phyloP scores from a whole-genome alignment of 2,888 invertebrate genomes.

The Rhabditoides inermis region DNA sequence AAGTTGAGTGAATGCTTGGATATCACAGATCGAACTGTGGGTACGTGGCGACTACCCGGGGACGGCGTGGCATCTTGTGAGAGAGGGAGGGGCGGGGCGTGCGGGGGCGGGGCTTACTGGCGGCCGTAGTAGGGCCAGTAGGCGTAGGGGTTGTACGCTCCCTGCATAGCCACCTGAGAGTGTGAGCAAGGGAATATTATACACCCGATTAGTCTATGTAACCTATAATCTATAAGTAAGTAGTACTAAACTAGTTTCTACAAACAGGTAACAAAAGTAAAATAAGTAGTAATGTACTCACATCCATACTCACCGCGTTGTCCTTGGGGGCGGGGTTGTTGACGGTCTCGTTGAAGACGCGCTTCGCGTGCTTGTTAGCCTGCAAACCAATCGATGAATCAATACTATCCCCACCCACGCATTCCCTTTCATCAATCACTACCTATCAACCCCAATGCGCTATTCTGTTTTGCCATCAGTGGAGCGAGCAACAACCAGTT shows the following conservation, averaged over 20 bases:
- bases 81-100: too few relatives aligned
- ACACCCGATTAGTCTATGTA: not conserved
- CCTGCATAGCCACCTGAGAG: too few relatives aligned
- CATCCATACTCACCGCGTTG: not conserved
- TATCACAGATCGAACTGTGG: too few relatives aligned
- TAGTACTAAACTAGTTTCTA: not conserved
- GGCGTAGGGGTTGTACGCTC: constrained; percentile 46
- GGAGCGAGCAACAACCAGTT: too few relatives aligned
- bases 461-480: too few relatives aligned
- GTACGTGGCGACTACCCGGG: too few relatives aligned
- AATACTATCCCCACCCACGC: not conserved
- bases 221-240: not conserved
- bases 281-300: too few relatives aligned
- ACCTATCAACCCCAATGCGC: too few relatives aligned
- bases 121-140: constrained; percentile 50
- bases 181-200: too few relatives aligned
- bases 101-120: constrained; percentile 29
- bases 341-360: constrained; percentile 36
- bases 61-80: too few relatives aligned
- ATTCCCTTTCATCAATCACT: too few relatives aligned
- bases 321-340: not conserved
- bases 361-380: constrained; percentile 48
- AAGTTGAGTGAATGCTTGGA: too few relatives aligned
- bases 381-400: constrained; percentile 14
- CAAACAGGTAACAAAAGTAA: not conserved